A percentile compares a stretch with the other conserved stretches of the same genome.
Evolutionary conservation across 2,888 invertebrate species (phyloP).

Genomic region (Podabrus alpinus): DNA sequence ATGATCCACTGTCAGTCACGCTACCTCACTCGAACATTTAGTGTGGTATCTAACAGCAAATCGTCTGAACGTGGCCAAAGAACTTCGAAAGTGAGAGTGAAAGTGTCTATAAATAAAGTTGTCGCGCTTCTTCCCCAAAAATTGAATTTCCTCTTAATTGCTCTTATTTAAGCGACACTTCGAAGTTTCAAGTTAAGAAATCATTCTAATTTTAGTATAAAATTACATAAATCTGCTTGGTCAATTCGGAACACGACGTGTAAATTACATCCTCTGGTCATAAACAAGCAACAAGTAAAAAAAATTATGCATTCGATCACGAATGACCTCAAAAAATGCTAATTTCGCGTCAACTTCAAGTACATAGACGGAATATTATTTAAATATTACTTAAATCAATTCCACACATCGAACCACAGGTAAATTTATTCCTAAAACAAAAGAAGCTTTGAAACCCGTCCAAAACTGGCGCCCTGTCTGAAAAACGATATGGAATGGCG

Average conservation of each 20-base stretch:
- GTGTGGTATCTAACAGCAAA: not conserved
- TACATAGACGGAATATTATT: constrained; percentile 8
- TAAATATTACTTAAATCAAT: constrained; percentile 7
- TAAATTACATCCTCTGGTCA: not conserved
- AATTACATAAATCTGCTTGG: not conserved
- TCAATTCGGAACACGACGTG: not conserved
- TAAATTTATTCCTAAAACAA: not conserved
- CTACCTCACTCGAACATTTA: not conserved
- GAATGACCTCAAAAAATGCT: constrained; percentile 19
- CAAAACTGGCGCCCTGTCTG: not conserved
- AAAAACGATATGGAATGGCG: not conserved
- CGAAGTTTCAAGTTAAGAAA: not conserved
- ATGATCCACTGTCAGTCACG: not conserved
- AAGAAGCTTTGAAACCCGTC: not conserved
- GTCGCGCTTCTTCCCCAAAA: not conserved
- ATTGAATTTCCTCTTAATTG: not conserved
- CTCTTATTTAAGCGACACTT: not conserved
- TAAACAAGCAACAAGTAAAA: constrained; percentile 9
- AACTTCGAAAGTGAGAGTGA: not conserved
- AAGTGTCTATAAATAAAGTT: not conserved
- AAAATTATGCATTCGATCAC: constrained; percentile 11
- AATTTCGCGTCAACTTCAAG: constrained; percentile 3
- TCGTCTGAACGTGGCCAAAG: not conserved
- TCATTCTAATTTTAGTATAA: not conserved
- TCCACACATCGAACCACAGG: not conserved